Evolutionary conservation across 2,888 invertebrate species (phyloP).

Genomic region (Gymnosoma rotundatum): DNA sequence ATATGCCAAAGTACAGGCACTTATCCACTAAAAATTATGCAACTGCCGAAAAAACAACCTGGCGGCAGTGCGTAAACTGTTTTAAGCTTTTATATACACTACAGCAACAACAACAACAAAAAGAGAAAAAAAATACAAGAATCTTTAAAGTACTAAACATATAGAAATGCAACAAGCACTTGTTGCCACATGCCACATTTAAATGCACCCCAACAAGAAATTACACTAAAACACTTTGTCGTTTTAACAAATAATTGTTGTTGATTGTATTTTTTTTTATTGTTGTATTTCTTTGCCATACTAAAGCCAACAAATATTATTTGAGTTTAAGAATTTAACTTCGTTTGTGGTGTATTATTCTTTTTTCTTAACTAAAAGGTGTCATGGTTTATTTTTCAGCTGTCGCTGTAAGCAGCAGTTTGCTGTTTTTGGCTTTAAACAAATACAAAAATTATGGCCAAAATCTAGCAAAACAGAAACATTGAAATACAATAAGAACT

Average conservation of each 20-base stretch:
- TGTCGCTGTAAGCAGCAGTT: slow-evolving; percentile 32
- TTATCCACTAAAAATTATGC: slow-evolving; percentile 47
- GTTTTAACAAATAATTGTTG: slow-evolving; percentile 67
- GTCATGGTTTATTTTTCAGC: slow-evolving; percentile 67
- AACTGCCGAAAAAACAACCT: slow-evolving; percentile 47
- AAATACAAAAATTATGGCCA: slow-evolving; percentile 68
- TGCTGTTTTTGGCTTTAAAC: slow-evolving; percentile 41
- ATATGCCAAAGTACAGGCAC: slow-evolving; percentile 13
- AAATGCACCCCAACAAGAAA: slow-evolving; percentile 65
- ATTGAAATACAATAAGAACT: slow-evolving; percentile 59
- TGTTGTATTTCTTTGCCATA: neutral
- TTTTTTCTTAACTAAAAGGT: slow-evolving; percentile 50
- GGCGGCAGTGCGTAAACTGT: slow-evolving; percentile 57
- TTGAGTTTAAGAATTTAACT: slow-evolving; percentile 38
- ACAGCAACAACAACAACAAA: neutral
- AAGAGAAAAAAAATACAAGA: neutral
- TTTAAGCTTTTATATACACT: slow-evolving; percentile 1
- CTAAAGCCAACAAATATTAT: slow-evolving; percentile 38
- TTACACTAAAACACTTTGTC: slow-evolving; percentile 69
- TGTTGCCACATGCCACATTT: slow-evolving; percentile 74
- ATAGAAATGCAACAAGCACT: slow-evolving; percentile 72
- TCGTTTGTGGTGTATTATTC: slow-evolving; percentile 6
- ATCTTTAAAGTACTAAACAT: slow-evolving; percentile 38
- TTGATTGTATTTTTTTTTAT: slow-evolving; percentile 20
- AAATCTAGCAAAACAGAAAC: slow-evolving; percentile 55